Conservation (phyloP, 2,888 invertebrate species). For the Leptopterna dolabrata region DNA sequence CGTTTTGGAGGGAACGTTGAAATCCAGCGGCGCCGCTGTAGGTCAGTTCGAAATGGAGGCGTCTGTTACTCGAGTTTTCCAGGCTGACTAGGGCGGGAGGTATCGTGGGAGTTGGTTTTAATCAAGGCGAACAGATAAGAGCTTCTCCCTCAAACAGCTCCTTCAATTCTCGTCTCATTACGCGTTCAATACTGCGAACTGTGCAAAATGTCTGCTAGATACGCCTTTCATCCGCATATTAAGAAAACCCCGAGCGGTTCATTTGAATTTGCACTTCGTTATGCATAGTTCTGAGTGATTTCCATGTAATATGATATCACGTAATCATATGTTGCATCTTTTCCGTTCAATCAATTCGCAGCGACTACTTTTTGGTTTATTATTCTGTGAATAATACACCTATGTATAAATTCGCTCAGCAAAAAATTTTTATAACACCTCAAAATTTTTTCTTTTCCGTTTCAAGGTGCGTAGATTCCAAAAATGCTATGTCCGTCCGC, state of each 20-base stretch:
- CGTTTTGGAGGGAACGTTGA: background rate
- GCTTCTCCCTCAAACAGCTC: background rate
- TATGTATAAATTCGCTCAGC: no score
- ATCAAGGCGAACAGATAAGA: background rate
- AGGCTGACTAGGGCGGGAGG: background rate
- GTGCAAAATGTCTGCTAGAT: background rate
- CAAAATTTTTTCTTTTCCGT: no score
- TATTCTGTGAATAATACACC: no score
- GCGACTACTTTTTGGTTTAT: background rate
- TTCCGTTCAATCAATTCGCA: background rate
- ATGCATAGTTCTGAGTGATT: background rate
- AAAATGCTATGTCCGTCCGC: no score
- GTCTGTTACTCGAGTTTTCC: background rate
- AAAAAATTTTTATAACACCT: no score
- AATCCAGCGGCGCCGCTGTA: background rate
- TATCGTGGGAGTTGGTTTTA: background rate
- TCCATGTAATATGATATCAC: no score
- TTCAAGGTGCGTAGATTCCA: no score
- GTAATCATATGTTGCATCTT: no score
- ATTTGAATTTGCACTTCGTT: no score
- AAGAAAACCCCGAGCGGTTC: background rate
- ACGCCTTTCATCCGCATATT: no score
- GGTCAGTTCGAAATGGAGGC: background rate
- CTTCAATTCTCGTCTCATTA: background rate
- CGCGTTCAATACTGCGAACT: background rate